Conservation (phyloP, 2,113 vertebrate species). For the Xyliphius kryptos region DNA sequence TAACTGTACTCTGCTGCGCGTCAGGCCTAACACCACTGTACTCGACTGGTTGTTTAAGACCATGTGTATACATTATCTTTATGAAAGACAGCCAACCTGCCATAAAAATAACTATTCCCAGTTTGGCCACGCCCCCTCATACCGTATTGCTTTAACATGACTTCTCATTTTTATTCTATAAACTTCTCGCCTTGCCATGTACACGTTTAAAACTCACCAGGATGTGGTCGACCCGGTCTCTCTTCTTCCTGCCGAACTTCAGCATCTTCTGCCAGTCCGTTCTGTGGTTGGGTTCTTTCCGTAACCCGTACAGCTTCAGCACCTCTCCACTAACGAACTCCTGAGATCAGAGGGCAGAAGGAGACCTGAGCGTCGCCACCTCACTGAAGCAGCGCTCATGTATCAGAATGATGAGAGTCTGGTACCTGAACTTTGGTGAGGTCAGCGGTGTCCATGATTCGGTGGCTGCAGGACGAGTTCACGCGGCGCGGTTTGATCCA, state of each 20-base stretch:
- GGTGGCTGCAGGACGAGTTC: constrained; percentile 72
- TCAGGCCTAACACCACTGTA: too few relatives aligned
- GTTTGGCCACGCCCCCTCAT: too few relatives aligned
- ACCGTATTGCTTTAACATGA: too few relatives aligned
- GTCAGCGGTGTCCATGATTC: constrained; percentile 73
- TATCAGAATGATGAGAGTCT: too few relatives aligned
- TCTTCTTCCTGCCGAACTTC: constrained; percentile 95
- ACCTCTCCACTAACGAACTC: constrained; percentile 81
- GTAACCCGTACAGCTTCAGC: constrained; percentile 79
- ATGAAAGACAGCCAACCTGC: too few relatives aligned
- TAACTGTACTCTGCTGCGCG: too few relatives aligned
- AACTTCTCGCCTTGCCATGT: neutral
- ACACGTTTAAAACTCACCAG: constrained; percentile 63
- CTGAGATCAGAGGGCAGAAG: constrained; percentile 52
- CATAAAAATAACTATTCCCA: too few relatives aligned
- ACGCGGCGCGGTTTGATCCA: constrained; percentile 85
- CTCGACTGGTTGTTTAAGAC: too few relatives aligned
- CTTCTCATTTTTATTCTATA: too few relatives aligned
- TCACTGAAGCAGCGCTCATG: too few relatives aligned
- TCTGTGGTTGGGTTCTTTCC: constrained; percentile 80
- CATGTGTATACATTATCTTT: too few relatives aligned
- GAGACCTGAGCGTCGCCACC: too few relatives aligned
- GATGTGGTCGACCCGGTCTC: constrained; percentile 93
- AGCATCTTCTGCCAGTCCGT: constrained; percentile 98
- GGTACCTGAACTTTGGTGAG: constrained; percentile 76